These are phyloP conservation scores for Platygyra sinensis DNA, from an alignment of 64 coral and sea anemone genomes.

Conservation along the genomic window DNA sequence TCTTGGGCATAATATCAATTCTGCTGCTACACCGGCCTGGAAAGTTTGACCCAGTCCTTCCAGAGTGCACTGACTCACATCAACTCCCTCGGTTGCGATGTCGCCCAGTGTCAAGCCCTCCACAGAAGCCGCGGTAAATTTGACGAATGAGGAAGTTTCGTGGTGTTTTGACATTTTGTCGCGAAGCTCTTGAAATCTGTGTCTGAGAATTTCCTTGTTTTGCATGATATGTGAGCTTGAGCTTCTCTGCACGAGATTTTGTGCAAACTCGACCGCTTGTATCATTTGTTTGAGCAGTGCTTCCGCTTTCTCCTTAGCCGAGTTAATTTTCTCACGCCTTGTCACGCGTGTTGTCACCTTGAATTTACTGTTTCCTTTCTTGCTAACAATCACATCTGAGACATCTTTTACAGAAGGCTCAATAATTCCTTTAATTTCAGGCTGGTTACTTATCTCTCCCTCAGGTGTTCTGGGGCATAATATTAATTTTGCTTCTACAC, in stretches of 20 bases:
- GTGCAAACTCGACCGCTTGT: neutral
- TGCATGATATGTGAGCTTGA: neutral
- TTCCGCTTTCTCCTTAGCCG: neutral
- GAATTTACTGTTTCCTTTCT: too few relatives aligned
- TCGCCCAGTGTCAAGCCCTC: too few relatives aligned
- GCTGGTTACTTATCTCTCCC: too few relatives aligned
- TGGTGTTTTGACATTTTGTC: neutral
- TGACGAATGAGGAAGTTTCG: neutral
- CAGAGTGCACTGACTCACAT: too few relatives aligned
- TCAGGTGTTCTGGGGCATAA: too few relatives aligned
- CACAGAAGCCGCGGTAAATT: neutral
- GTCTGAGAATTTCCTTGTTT: neutral
- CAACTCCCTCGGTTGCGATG: too few relatives aligned
- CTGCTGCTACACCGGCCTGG: neutral
- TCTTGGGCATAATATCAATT: neutral
- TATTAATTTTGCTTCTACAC: too few relatives aligned
- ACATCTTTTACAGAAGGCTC: too few relatives aligned
- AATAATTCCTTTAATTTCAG: too few relatives aligned
- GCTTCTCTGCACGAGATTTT: neutral
- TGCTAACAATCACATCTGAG: too few relatives aligned
- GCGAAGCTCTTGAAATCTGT: neutral
- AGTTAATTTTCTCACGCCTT: too few relatives aligned
- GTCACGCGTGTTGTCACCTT: too few relatives aligned
- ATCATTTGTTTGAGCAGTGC: neutral
- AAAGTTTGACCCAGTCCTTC: neutral